Base-by-base conservation (phyloP, 2,888 invertebrate genomes). In the Amphimallon solstitiale region DNA sequence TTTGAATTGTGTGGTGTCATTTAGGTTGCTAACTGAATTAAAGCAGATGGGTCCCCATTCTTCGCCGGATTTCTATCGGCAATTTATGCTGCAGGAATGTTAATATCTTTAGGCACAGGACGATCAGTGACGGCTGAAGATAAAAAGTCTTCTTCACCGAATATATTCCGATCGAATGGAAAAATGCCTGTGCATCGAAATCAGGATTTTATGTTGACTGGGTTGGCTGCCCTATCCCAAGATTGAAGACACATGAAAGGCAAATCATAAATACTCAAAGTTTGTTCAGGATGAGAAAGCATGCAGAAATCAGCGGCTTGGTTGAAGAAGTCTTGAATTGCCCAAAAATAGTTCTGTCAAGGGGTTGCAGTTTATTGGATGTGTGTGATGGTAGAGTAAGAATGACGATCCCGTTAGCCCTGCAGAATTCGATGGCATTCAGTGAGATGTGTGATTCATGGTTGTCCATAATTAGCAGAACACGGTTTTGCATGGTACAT, bases 381-480 rank as follows among this genome's bases (percentile, higher is more conserved):
- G 74, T 76, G 60, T 77, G 75, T 2, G 74, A 75, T 23, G 65
- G 40, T 6, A 51, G 34, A 29, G n/a, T n/a, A n/a, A n/a, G n/a
- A n/a, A 65, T 38, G 2, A 61, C 34, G 17, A 82, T 76, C 17
- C 81, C 80, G 73, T 79, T 76, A 10, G 77, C 77, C 72, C 76
- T 77, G 51, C 76, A 74, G 59, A 71, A 73, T 52, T 80, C 72
- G 34, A 81, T 51, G 23, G 70, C 69, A 34, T 73, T 71, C 15
- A 77, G 60, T 29, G 65, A 61, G 29, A 78, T 67, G 59, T 78
- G 75, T 5, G 67, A 60, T 59, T 77, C 73, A 67, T 77, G 77
- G 60, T 75, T 77, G 60, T 76, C 78, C 5, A 76, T 67, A 38
- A 78, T 75, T 7, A 79, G 67, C 2, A 80, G 66, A 56, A 74